phyloP scores from a whole-genome alignment of 2,113 vertebrate genomes.

The Donacobius atricapilla region DNA sequence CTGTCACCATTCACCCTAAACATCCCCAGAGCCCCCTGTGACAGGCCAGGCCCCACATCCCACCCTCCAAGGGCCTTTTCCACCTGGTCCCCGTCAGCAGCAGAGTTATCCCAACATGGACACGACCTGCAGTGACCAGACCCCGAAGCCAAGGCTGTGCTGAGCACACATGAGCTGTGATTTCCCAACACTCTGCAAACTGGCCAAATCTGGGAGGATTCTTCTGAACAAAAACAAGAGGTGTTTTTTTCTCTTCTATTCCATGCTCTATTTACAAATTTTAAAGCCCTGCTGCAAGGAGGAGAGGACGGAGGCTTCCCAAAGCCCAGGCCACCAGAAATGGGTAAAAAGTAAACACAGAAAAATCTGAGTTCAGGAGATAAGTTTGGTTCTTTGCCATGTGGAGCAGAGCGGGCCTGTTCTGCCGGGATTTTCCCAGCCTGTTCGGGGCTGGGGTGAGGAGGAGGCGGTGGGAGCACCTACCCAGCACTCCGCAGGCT shows the following conservation, averaged over 20 bases:
- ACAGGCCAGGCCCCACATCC: background rate
- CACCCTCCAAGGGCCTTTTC: background rate
- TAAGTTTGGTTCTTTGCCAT: background rate
- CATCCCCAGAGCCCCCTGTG: background rate
- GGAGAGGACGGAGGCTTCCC: background rate
- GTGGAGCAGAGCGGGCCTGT: background rate
- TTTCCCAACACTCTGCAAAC: conserved; percentile 9
- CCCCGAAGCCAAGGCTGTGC: background rate
- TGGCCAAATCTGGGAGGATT: background rate
- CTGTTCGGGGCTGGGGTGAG: background rate
- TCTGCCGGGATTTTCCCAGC: background rate
- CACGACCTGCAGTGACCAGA: background rate
- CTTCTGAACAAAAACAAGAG: conserved; percentile 12
- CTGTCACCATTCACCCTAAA: background rate
- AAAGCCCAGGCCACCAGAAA: background rate
- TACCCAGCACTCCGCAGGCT: conserved; percentile 95
- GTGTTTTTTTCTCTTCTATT: background rate
- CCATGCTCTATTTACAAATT: background rate
- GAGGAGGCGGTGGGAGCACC: background rate
- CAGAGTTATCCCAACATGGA: background rate
- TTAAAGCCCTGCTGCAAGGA: background rate
- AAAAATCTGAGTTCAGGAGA: background rate
- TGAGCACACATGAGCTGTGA: background rate
- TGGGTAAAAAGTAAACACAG: background rate
- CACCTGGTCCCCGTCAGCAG: background rate